Evolutionary conservation across 2,113 vertebrate genomes (phyloP).

Genomic region (Oreochromis tanganicae): DNA sequence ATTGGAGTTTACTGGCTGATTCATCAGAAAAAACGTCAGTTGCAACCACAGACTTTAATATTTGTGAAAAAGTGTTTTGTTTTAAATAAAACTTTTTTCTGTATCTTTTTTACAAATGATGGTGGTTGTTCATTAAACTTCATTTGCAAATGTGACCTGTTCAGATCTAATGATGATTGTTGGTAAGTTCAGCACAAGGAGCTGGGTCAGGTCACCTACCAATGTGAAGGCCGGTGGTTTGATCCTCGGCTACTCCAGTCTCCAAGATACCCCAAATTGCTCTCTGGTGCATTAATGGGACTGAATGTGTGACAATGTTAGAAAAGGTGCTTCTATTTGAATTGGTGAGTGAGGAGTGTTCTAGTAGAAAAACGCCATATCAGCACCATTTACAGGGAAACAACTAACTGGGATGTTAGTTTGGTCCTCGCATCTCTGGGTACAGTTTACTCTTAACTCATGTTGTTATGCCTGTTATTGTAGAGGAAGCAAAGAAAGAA

Average conservation of each 20-base stretch:
- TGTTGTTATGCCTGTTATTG: background rate
- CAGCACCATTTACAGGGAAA: background rate
- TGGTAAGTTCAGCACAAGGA: background rate
- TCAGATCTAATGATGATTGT: background rate
- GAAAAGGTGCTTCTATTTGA: background rate
- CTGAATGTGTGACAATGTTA: background rate
- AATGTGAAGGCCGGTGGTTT: background rate
- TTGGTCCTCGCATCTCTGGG: rapidly evolving
- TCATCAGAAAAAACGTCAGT: rapidly evolving
- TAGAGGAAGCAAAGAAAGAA: background rate
- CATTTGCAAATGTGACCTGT: background rate
- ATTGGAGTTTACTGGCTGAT: rapidly evolving
- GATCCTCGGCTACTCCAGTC: background rate
- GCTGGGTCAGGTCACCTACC: background rate
- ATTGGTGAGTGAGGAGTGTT: background rate
- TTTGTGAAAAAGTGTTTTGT: background rate
- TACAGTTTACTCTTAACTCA: background rate
- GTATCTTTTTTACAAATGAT: background rate
- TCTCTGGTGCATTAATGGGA: background rate
- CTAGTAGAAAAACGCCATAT: background rate
- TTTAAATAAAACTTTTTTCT: background rate
- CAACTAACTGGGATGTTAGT: background rate
- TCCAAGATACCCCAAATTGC: rapidly evolving
- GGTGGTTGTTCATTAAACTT: background rate
- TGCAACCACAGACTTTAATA: background rate